Conservation (phyloP, 2,888 invertebrate genomes). For the Nasonia oneida region DNA sequence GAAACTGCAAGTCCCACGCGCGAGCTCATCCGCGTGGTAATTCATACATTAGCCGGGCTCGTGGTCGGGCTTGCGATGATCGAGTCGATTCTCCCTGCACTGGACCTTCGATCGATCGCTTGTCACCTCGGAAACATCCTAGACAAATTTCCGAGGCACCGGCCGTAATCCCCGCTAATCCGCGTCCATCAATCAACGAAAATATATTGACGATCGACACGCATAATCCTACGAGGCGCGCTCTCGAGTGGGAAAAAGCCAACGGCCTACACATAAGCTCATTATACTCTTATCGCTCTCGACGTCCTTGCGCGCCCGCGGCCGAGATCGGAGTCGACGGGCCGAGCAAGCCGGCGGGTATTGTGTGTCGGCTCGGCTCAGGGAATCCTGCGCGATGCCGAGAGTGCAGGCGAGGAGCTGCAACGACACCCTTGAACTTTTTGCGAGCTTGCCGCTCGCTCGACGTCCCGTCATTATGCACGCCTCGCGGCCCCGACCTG, state of each 20-base stretch:
- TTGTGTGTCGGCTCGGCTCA: constrained; percentile 71
- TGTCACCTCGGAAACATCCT: neutral
- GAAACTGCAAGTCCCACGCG: constrained; percentile 47
- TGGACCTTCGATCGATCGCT: neutral
- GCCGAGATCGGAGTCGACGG: constrained; percentile 66
- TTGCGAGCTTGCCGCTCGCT: neutral
- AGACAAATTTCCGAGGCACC: constrained; percentile 9
- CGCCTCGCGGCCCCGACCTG: constrained; percentile 4
- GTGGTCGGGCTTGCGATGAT: neutral
- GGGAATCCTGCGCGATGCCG: constrained; percentile 59
- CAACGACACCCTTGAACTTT: constrained; percentile 56
- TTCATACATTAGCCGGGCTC: constrained; percentile 1
- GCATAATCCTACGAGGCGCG: neutral
- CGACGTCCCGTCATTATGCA: constrained; percentile 29
- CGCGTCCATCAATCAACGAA: constrained; percentile 10
- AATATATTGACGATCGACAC: constrained; percentile 26
- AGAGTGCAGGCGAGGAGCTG: constrained; percentile 13
- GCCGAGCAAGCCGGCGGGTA: constrained; percentile 73
- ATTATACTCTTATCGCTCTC: constrained; percentile 40
- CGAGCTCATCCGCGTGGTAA: neutral
- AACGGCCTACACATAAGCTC: constrained; percentile 45
- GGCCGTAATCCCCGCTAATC: constrained; percentile 10
- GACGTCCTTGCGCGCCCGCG: neutral
- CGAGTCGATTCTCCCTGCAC: neutral
- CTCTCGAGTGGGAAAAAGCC: neutral